A percentile compares a stretch with the other conserved stretches of the same genome.
These are phyloP conservation scores for Oscheius sp. DNA, from an alignment of 1,140 invertebrate genomes.

Conservation along the genomic window DNA sequence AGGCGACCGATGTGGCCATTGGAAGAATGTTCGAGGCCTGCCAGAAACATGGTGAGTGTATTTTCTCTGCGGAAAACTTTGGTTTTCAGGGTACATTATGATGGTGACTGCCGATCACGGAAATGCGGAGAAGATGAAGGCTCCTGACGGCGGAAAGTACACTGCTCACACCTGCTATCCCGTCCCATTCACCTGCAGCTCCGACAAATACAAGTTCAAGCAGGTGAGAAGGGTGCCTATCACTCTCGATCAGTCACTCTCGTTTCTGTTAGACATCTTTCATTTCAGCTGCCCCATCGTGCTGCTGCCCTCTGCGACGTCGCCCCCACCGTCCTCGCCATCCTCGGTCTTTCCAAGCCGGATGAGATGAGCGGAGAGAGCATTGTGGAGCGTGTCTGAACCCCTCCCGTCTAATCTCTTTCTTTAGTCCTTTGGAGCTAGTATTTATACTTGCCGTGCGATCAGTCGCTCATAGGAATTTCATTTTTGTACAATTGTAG, in stretches of 20 bases:
- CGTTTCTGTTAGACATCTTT: too few species aligned
- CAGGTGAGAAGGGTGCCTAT: not conserved
- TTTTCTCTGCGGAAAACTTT: not conserved
- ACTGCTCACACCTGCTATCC: constrained; percentile 64
- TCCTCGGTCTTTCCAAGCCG: constrained; percentile 62
- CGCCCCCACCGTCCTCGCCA: constrained; percentile 63
- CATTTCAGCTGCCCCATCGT: constrained; percentile 43
- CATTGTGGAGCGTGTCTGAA: constrained; percentile 49
- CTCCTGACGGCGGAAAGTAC: constrained; percentile 62
- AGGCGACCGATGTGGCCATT: constrained; percentile 62
- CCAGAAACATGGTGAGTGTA: constrained; percentile 52
- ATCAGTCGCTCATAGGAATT: too few species aligned
- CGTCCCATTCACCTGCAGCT: constrained; percentile 61
- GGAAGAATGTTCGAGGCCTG: constrained; percentile 62
- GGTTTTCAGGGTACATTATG: constrained; percentile 55
- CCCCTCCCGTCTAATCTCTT: too few species aligned
- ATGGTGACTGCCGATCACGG: constrained; percentile 65
- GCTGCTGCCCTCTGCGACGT: constrained; percentile 64
- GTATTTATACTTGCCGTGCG: too few species aligned
- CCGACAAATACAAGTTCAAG: constrained; percentile 52
- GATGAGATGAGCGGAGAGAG: constrained; percentile 63
- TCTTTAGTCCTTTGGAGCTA: too few species aligned
- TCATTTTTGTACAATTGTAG: too few species aligned
- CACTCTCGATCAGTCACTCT: too few species aligned
- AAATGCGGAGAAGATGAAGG: constrained; percentile 65